Evolutionary conservation across 2,113 vertebrate species (phyloP), one percentile per base, ranked within the genome.

Genomic region (Sturnus vulgaris): DNA sequence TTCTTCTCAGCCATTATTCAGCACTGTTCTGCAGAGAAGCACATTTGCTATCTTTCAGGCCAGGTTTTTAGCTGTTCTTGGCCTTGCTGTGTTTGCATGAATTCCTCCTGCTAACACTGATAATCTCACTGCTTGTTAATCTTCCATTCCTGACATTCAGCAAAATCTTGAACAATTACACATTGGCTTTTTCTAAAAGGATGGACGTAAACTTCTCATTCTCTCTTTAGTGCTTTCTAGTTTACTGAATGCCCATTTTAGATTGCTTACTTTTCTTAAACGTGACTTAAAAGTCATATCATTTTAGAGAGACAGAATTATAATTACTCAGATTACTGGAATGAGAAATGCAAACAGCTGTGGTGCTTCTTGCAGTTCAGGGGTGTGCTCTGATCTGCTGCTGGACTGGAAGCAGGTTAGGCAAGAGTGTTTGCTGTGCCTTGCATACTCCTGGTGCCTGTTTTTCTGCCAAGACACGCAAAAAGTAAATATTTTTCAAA

Each of bases 71-170:
- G 69, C 73, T 95, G 71, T 66, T 95, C 69, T 92, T 84, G 91
- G 84, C 75, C 64, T 55, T 80, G 77, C 84, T 93, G 50, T 68
- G 68, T 86, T 73, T 80, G 68, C 0, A 0, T 73, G 59, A 88
- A 80, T 68, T 92, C 82, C 52, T 94, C 71, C 47, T 0, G 1
- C 76, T 92, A 33, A 39, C 52, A 10, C 55, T 52, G 85, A 73
- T 94, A 95, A 93, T 94, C 88, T 90, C 60, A 10, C 47, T 92
- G 66, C 2, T 78, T 86, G 85, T 60, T 96, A 94, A 94, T 93
- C 93, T 84, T 90, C 80, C 69, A 42, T 88, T 86, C 68, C 73
- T 73, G 44, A 64, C 76, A 55, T 64, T 96, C 93, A 95, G 72
- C 52, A 85, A 95, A 96, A 73, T 46, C 79, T 88, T 57, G 17